Conservation (phyloP, 2,113 vertebrate genomes). For the Larimichthys crocea region DNA sequence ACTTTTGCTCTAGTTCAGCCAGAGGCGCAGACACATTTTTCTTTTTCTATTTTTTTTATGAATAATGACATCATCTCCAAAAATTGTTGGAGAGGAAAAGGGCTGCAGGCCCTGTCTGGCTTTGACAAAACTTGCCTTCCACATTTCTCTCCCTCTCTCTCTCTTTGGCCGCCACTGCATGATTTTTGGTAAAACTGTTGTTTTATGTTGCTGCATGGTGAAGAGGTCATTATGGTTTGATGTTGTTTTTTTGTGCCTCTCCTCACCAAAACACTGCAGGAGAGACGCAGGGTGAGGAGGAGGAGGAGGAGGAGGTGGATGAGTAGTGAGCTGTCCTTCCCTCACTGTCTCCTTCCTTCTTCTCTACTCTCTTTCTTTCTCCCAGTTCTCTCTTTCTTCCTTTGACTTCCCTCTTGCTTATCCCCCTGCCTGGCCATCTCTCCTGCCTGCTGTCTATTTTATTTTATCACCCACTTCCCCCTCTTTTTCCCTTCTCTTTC, state of each 20-base stretch:
- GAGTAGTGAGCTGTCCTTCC: background rate
- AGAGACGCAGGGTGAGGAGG: background rate
- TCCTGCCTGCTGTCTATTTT: conserved; percentile 35
- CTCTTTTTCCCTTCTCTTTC: conserved; percentile 29
- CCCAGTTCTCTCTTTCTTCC: background rate
- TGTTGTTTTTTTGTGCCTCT: conserved; percentile 31
- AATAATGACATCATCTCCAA: conserved; percentile 79
- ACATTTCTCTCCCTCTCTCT: conserved; percentile 36
- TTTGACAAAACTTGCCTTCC: conserved; percentile 56
- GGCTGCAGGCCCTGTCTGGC: conserved; percentile 73
- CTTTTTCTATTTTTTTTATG: conserved; percentile 55
- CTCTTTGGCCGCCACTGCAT: conserved; percentile 40
- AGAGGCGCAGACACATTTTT: conserved; percentile 66
- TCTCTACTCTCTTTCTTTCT: background rate
- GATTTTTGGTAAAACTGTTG: conserved; percentile 56
- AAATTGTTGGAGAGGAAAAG: conserved; percentile 74
- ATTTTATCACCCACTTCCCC: conserved; percentile 45
- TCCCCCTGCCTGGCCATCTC: background rate
- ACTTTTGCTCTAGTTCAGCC: conserved; percentile 47
- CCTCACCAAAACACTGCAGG: conserved; percentile 29
- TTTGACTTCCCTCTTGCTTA: conserved; percentile 17
- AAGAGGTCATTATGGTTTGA: conserved; percentile 57
- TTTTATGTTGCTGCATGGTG: conserved; percentile 12
- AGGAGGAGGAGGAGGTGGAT: background rate
- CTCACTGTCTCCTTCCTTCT: conserved; percentile 19